Conservation (phyloP, 2,888 invertebrate genomes). For the Eristalinus aeneus region DNA sequence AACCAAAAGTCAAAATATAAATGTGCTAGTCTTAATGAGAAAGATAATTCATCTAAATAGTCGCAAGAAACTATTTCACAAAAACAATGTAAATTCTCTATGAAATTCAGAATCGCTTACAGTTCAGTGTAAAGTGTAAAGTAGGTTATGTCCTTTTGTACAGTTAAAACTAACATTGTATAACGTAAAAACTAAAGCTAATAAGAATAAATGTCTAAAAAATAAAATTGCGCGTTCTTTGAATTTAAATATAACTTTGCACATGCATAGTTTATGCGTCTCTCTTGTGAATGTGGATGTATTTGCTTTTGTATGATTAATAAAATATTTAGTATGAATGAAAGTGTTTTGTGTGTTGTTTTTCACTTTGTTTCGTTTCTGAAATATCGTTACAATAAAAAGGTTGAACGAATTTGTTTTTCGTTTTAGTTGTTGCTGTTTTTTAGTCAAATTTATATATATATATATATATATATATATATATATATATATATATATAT, state of each 20-base stretch:
- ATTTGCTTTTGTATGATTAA: constrained; percentile 22
- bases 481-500: constrained; percentile 5
- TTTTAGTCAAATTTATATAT: constrained; percentile 11
- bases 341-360: constrained; percentile 3
- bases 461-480: too few relatives aligned
- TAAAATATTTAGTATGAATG: constrained; percentile 43
- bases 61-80: constrained; percentile 37
- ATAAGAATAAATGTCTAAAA: constrained; percentile 20
- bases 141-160: constrained; percentile 29
- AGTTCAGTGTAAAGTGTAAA: constrained; percentile 1
- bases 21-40: constrained; percentile 37
- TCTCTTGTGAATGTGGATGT: constrained; percentile 14
- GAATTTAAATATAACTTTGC: constrained; percentile 35
- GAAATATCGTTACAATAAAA: constrained; percentile 58
- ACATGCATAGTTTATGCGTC: constrained; percentile 44
- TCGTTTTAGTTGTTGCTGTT: constrained; percentile 32
- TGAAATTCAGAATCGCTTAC: constrained; percentile 7
- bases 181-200: background rate
- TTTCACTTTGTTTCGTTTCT: constrained; percentile 18
- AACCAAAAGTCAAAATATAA: constrained; percentile 14
- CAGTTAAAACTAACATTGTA: constrained; percentile 1
- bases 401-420: constrained; percentile 29
- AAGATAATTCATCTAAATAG: constrained; percentile 66
- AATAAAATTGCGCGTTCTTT: constrained; percentile 57
- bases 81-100: background rate